A percentile compares a stretch with the other conserved stretches of the same genome.
Evolutionary conservation across 1,140 invertebrate genomes (phyloP).

Genomic region (Akabosia matsudoensis): DNA sequence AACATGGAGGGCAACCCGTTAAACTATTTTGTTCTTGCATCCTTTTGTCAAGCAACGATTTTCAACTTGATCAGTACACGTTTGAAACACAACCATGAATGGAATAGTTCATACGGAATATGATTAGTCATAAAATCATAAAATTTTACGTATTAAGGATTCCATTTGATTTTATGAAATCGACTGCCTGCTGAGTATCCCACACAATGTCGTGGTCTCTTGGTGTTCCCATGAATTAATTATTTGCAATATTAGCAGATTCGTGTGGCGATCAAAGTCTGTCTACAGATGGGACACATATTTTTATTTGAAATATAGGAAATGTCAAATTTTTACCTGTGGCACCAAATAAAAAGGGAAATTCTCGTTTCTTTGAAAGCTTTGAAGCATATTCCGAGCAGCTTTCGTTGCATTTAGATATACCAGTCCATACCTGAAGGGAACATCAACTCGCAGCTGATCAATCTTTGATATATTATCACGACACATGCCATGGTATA

Average conservation of each 20-base stretch:
- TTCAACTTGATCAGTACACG: too few species aligned
- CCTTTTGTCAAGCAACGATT: too few species aligned
- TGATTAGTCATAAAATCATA: conserved; percentile 1
- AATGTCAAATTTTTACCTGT: not conserved
- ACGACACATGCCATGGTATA: too few species aligned
- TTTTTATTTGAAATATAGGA: not conserved
- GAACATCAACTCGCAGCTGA: too few species aligned
- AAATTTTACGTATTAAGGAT: not conserved
- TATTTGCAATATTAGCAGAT: not conserved
- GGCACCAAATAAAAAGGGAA: not conserved
- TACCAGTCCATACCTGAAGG: too few species aligned
- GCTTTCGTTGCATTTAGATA: too few species aligned
- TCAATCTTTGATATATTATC: too few species aligned
- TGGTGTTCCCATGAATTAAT: not conserved
- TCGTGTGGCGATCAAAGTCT: not conserved
- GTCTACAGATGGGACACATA: not conserved
- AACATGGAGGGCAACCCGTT: too few species aligned
- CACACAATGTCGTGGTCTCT: not conserved
- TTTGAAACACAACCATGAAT: conserved; percentile 9
- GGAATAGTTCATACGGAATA: not conserved
- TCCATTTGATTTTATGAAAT: not conserved
- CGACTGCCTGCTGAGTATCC: not conserved
- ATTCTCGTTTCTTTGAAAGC: too few species aligned
- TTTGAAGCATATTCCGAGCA: too few species aligned
- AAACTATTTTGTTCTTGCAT: too few species aligned